Evolutionary conservation across 2,888 invertebrate species (phyloP).

Genomic region (Drosophila pseudotakahashii): DNA sequence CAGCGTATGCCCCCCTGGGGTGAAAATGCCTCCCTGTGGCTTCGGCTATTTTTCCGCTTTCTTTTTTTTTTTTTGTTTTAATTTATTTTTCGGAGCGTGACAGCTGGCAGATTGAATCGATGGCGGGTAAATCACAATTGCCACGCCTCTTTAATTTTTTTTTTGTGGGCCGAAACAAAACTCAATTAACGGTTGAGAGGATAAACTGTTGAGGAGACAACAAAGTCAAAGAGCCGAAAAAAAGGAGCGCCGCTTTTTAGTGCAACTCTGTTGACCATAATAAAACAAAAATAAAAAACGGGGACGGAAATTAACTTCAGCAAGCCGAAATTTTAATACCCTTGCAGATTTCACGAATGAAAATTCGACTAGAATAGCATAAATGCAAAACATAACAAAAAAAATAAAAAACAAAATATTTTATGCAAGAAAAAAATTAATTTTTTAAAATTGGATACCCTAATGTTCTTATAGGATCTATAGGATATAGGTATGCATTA

Average conservation of each 20-base stretch:
- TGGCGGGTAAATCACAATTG: slow-evolving; percentile 57
- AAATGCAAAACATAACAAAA: too few species aligned
- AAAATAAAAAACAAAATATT: too few species aligned
- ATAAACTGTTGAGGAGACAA: slow-evolving; percentile 42
- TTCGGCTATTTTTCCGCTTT: neutral
- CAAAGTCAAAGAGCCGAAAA: slow-evolving; percentile 46
- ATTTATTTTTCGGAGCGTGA: slow-evolving; percentile 1
- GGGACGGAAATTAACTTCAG: too few species aligned
- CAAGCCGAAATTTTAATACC: too few species aligned
- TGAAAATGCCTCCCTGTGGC: slow-evolving; percentile 26
- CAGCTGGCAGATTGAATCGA: slow-evolving; percentile 43
- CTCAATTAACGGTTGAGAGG: slow-evolving; percentile 56
- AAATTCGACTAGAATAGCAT: too few species aligned
- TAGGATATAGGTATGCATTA: too few species aligned
- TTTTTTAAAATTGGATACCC: too few species aligned
- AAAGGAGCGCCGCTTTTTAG: slow-evolving; percentile 5
- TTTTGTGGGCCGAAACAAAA: slow-evolving; percentile 43
- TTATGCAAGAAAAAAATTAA: too few species aligned
- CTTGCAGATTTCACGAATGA: too few species aligned
- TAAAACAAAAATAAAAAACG: slow-evolving; percentile 5
- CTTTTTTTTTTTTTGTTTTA: neutral
- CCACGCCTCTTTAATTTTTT: neutral
- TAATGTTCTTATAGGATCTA: too few species aligned
- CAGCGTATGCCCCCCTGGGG: slow-evolving; percentile 23
- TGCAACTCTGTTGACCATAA: slow-evolving; percentile 63